Base-by-base conservation (phyloP, 2,888 invertebrate species). In the Seira sanloemensis region DNA sequence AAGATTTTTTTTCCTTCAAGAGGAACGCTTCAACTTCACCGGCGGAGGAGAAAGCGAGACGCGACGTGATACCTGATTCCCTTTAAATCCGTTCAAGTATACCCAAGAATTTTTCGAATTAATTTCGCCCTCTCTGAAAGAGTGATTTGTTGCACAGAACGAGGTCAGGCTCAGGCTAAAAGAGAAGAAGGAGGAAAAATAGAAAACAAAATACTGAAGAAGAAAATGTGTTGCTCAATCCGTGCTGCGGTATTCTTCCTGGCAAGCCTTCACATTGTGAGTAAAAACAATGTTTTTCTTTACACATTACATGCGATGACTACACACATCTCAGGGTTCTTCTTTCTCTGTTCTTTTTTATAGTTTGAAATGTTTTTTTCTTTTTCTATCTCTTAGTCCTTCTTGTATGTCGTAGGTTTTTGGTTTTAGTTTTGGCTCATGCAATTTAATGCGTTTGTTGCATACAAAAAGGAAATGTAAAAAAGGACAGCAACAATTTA, bases 211-310 rank as follows among this genome's bases (percentile, higher is more conserved):
- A 5, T 9, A 46, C 7, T 5, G 12, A 46, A 46, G 27, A 18
- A 19, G 50, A 85, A 68, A 75, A 87, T 88, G 87, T 88, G 87
- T 78, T 88, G 87, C 83, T 86, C 86, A 78, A 88, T 88, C 66
- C 77, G 88, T 72, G 88, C 83, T 1, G 87, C 86, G 27, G 87
- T 86, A 7, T 88, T 87, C 79, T 87, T 86, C 73, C 86, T 88
- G 9, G 84, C 88, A 12, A 86, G 86, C 77, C 78, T 88, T 72
- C 88, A 88, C 68, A 84, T 88, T 78, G 88, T 88, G 85, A 88
- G 88, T 79, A 7, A 24, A 66, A 72, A n/a, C 37, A 67, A 67
- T 58, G 79, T 71, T 71, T 58, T 37, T n/a, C n/a, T n/a, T n/a
- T n/a, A n/a, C n/a, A n/a, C n/a, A n/a, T n/a, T n/a, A n/a, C n/a